A percentile compares a stretch with the other conserved stretches of the same genome.
Conservation (phyloP, 2,113 vertebrate species). For the Dermatemys mawii region DNA sequence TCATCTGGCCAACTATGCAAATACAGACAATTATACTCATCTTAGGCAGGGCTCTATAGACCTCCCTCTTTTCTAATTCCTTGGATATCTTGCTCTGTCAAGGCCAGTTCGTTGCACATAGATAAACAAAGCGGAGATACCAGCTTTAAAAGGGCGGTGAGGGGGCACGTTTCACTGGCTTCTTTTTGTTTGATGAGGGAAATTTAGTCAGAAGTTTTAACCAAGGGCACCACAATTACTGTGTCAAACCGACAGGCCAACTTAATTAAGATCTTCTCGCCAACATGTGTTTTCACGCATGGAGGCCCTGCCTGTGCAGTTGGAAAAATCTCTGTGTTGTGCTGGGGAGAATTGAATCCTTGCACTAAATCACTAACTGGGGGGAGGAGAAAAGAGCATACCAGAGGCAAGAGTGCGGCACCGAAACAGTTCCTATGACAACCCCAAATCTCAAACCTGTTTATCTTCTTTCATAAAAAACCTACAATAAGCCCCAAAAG, state of each 20-base stretch:
- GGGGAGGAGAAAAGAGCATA: neutral
- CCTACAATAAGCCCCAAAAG: neutral
- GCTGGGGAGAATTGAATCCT: neutral
- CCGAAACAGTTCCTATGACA: constrained; percentile 72
- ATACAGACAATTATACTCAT: neutral
- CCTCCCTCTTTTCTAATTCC: neutral
- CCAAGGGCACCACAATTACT: neutral
- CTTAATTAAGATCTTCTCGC: accelerated
- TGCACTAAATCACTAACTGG: neutral
- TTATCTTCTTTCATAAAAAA: constrained; percentile 55
- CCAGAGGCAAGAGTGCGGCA: neutral
- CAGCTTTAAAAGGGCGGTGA: neutral
- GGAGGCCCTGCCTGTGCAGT: neutral
- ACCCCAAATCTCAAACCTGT: constrained; percentile 62
- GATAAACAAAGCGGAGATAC: neutral
- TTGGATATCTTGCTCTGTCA: neutral
- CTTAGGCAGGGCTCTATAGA: neutral
- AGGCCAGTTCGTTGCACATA: neutral
- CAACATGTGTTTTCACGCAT: accelerated
- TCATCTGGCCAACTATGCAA: neutral
- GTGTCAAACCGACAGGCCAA: neutral
- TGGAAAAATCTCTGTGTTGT: accelerated
- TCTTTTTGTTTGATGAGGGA: neutral
- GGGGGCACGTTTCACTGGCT: neutral
- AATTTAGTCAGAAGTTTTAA: neutral